Conservation (phyloP, 2,113 vertebrate species). For the Patagioenas fasciata region DNA sequence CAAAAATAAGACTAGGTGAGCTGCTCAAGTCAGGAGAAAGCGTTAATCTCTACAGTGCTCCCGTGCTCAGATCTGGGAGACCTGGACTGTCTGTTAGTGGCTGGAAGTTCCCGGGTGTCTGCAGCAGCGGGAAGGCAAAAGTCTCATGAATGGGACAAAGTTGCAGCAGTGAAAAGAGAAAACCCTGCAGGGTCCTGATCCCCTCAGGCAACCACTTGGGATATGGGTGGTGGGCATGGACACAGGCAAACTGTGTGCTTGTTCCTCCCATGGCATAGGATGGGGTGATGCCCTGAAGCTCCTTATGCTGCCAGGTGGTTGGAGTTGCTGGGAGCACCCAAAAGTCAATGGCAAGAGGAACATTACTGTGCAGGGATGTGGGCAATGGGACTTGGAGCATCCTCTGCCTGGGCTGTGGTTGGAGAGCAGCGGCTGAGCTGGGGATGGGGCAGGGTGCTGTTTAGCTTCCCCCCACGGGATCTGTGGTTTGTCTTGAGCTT, state of each 20-base stretch:
- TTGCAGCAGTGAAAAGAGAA: neutral
- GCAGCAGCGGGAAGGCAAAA: neutral
- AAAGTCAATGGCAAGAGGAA: neutral
- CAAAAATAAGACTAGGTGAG: neutral
- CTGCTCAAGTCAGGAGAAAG: conserved; percentile 13
- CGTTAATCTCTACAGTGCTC: neutral
- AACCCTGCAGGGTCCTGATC: rapidly evolving
- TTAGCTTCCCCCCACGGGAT: neutral
- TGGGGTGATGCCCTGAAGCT: neutral
- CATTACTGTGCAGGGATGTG: neutral
- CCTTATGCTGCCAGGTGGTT: no score
- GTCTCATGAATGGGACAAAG: rapidly evolving
- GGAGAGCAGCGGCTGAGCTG: neutral
- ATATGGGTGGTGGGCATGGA: neutral
- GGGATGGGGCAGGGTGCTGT: neutral
- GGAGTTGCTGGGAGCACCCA: neutral
- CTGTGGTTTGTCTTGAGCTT: neutral
- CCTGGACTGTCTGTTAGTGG: neutral
- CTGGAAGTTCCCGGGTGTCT: neutral
- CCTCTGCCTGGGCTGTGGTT: neutral
- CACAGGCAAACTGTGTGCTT: neutral
- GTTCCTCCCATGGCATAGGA: rapidly evolving
- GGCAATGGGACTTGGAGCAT: rapidly evolving
- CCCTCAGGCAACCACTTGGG: neutral
- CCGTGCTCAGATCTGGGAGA: neutral